Percentiles rank a stretch among this genome's conserved stretches.
Evolutionary conservation across 92 coral and sea anemone species (phyloP).

Genomic region (Paramuricea clavata): DNA sequence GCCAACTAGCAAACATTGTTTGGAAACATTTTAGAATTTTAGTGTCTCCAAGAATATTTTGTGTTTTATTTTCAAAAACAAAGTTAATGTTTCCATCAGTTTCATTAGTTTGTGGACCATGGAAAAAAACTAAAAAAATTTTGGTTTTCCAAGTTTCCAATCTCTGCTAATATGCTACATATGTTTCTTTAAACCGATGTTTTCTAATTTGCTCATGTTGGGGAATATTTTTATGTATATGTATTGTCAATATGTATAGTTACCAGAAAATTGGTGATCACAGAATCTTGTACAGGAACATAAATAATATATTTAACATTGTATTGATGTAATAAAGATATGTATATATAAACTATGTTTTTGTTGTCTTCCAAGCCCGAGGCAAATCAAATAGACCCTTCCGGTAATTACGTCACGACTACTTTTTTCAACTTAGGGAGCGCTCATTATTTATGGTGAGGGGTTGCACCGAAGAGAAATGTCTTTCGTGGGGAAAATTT

Average conservation of each 20-base stretch:
- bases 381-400: too few species aligned
- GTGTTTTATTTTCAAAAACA: background rate
- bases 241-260: background rate
- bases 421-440: too few species aligned
- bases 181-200: background rate
- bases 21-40: too few species aligned
- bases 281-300: slow-evolving; percentile 9
- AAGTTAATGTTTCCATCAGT: background rate
- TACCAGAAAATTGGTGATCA: background rate
- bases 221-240: background rate
- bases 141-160: background rate
- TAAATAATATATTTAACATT: slow-evolving; percentile 28
- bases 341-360: slow-evolving; percentile 23
- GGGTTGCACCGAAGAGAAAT: too few species aligned
- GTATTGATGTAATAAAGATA: slow-evolving; percentile 5
- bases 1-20: too few species aligned
- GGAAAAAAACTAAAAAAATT: too few species aligned
- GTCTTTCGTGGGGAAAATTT: too few species aligned
- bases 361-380: background rate
- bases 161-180: background rate
- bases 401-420: too few species aligned
- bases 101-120: too few species aligned
- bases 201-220: background rate
- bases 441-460: too few species aligned
- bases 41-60: too few species aligned